Base-by-base conservation (phyloP, 2,888 invertebrate species). In the Metopia argyrocephala region DNA sequence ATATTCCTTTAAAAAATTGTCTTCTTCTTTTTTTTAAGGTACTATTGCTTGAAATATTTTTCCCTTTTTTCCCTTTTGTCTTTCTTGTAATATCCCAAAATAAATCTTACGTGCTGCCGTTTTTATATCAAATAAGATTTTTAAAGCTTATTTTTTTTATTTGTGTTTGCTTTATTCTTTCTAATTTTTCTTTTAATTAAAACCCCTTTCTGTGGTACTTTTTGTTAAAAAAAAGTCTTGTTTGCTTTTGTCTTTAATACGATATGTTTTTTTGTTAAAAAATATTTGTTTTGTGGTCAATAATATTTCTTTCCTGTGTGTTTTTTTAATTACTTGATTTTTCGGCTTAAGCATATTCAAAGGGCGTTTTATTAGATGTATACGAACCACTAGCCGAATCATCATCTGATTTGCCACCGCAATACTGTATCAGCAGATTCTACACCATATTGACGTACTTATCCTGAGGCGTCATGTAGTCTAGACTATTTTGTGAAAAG, bases 401-500 rank as follows among this genome's bases (percentile, higher is more conserved):
- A 54, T 81, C 81, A 3, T 78, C 78, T 5, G 78, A 65, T 75
- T 81, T 81, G 79, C 84, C 85, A 85, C 86, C 84, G 86, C 88
- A 88, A 86, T 88, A 87, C 82, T 88, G 87, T 76, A 87, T 84
- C 84, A 89, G 86, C 87, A 90, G 89, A 87, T 90, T 89, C 90
- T 91, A 91, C 90, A 91, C 91, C 91, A 91, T 91, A 76, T 90
- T 91, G 83, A 90, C 90, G 78, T 91, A 91, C 80, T 91, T 91
- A 62, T 91, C 91, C 86, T 91, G 91, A 83, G 90, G 90, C 75
- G 89, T 86, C 90, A 91, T 91, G 87, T 91, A 91, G 78, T 91
- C 91, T 54, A 91, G 82, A 69, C 90, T 89, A 62, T 91, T 91
- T 83, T 90, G 90, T 0, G 91, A 89, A 85, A 90, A 91, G 18